A percentile compares a stretch with the other conserved stretches of the same genome.
phyloP scores from a whole-genome alignment of 2,113 vertebrate genomes.

The Rhabdomys dilectus region DNA sequence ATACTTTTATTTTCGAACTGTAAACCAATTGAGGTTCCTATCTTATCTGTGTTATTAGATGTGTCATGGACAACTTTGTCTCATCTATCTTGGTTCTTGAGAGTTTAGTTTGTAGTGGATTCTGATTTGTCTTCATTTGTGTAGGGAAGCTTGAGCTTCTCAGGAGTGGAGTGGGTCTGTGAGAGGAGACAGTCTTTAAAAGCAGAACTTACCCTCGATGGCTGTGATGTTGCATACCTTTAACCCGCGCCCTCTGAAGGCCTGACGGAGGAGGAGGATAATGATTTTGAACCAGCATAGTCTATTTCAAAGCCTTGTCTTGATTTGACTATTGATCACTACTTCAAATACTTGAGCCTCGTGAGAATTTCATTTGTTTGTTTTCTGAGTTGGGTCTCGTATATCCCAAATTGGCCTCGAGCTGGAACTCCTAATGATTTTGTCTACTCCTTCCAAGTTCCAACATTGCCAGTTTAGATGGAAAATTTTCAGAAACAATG shows the following conservation, averaged over 20 bases:
- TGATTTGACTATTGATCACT: background rate
- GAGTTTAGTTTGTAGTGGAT: background rate
- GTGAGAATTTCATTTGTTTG: background rate
- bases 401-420: background rate
- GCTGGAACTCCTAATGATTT: background rate
- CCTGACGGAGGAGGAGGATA: background rate
- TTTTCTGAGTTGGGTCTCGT: background rate
- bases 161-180: background rate
- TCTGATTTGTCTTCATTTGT: background rate
- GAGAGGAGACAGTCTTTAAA: background rate
- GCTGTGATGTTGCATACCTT: background rate
- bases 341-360: background rate
- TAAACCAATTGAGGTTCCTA: background rate
- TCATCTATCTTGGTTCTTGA: background rate
- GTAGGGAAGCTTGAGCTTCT: background rate
- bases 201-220: background rate
- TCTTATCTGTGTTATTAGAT: background rate
- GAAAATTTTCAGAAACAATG: background rate
- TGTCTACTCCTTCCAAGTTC: background rate
- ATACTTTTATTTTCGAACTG: background rate
- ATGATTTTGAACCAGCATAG: background rate
- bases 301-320: background rate
- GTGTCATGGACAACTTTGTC: background rate
- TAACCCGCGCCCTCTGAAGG: too few species aligned
- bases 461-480: background rate